Evolutionary conservation across 1,140 invertebrate genomes (phyloP).

Genomic region (Drosophila cardini): DNA sequence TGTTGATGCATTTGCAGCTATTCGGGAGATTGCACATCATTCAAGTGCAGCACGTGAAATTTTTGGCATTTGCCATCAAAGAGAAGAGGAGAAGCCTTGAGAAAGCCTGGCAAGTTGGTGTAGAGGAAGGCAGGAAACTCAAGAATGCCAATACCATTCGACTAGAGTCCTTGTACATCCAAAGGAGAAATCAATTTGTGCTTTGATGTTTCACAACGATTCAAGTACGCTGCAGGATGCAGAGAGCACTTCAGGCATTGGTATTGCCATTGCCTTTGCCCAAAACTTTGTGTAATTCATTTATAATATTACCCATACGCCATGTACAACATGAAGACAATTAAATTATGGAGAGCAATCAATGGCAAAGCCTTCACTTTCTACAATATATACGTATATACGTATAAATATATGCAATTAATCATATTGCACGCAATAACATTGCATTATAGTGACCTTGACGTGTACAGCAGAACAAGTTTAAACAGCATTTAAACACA

Average conservation of each 20-base stretch:
- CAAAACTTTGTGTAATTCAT: constrained; percentile 48
- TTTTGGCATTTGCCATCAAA: constrained; percentile 39
- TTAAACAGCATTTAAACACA: constrained; percentile 72
- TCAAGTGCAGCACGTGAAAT: constrained; percentile 30
- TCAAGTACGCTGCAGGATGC: background rate
- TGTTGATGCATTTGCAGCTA: constrained; percentile 16
- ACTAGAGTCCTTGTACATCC: constrained; percentile 14
- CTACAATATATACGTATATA: too few relatives aligned
- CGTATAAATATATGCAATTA: constrained; percentile 71
- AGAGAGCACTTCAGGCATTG: background rate
- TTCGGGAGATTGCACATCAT: constrained; percentile 27
- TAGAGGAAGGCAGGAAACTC: background rate
- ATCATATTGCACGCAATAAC: constrained; percentile 63
- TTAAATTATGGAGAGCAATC: constrained; percentile 68
- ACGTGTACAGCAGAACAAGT: constrained; percentile 12
- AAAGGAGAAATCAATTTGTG: constrained; percentile 42
- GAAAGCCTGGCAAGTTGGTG: constrained; percentile 8
- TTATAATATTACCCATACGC: constrained; percentile 72
- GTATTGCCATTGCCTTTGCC: background rate
- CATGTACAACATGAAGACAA: constrained; percentile 43
- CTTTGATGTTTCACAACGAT: constrained; percentile 30
- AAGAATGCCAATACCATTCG: constrained; percentile 25
- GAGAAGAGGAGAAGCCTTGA: too few relatives aligned
- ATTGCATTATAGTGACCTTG: constrained; percentile 20
- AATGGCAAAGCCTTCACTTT: constrained; percentile 41